phyloP scores from a whole-genome alignment of 2,113 vertebrate genomes.

The Callionymus lyra region DNA sequence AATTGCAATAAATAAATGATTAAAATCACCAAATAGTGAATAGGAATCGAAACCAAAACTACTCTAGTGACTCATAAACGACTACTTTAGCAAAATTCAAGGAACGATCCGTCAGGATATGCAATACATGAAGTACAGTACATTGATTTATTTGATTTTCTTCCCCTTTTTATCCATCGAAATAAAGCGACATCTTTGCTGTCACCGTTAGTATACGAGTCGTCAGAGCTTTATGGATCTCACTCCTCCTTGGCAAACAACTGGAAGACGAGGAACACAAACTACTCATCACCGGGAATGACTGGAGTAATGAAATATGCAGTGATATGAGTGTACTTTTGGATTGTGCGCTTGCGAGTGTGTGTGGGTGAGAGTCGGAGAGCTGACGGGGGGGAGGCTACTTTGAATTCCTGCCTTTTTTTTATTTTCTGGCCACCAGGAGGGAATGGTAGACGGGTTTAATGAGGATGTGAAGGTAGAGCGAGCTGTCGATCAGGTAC shows the following conservation, averaged over 20 bases:
- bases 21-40: neutral
- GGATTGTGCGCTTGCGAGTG: conserved; percentile 29
- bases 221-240: neutral
- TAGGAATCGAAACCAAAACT: conserved; percentile 19
- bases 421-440: conserved; percentile 76
- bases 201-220: conserved; percentile 9
- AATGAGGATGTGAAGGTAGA: conserved; percentile 88
- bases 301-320: conserved; percentile 15
- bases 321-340: conserved; percentile 44
- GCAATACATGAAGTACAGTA: conserved; percentile 33
- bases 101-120: conserved; percentile 10
- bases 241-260: conserved; percentile 14
- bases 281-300: conserved; percentile 20
- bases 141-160: conserved; percentile 7
- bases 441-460: conserved; percentile 91
- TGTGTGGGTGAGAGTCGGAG: conserved; percentile 17
- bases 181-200: conserved; percentile 5
- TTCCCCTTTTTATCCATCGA: conserved; percentile 3
- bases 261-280: conserved; percentile 36
- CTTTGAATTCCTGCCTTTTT: conserved; percentile 45
- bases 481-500: conserved; percentile 91
- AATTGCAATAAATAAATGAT: conserved; percentile 9
- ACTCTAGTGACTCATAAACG: conserved; percentile 12
- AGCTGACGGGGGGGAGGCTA: conserved; percentile 9
- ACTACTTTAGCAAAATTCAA: conserved; percentile 5